These are phyloP conservation scores for Fulmarus glacialis DNA, from an alignment of 2,113 vertebrate genomes.

Conservation along the genomic window DNA sequence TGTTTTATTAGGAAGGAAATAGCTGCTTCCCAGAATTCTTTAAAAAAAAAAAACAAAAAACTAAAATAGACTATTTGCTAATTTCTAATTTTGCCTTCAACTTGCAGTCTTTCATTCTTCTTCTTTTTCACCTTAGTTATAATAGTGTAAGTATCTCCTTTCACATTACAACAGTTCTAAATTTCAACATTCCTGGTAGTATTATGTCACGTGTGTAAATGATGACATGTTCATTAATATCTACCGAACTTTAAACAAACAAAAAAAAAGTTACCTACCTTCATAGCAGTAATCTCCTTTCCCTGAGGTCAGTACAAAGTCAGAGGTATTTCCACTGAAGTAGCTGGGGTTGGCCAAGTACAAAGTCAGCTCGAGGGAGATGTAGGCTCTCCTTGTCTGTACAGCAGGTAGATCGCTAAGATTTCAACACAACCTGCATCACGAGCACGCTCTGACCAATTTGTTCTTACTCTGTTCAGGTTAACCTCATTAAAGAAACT, in stretches of 20 bases:
- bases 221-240: not conserved
- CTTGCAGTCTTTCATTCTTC: not conserved
- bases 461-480: conserved; percentile 46
- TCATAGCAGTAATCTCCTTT: not conserved
- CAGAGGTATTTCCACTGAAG: not conserved
- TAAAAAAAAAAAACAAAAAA: not conserved
- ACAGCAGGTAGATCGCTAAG: not conserved
- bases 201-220: not conserved
- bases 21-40: not conserved
- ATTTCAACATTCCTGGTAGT: not conserved
- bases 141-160: not conserved
- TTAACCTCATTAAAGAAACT: conserved; percentile 78
- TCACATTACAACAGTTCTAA: not conserved
- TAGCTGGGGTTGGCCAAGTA: not conserved
- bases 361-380: not conserved
- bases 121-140: not conserved
- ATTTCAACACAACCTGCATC: not conserved
- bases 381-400: not conserved
- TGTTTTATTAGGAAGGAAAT: not conserved
- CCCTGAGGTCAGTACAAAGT: not conserved
- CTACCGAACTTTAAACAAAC: not conserved
- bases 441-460: not conserved
- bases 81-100: not conserved
- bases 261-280: not conserved
- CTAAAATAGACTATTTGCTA: not conserved